These are phyloP conservation scores for Tinamus guttatus DNA, from an alignment of 2,113 vertebrate species.

Conservation along the genomic window DNA sequence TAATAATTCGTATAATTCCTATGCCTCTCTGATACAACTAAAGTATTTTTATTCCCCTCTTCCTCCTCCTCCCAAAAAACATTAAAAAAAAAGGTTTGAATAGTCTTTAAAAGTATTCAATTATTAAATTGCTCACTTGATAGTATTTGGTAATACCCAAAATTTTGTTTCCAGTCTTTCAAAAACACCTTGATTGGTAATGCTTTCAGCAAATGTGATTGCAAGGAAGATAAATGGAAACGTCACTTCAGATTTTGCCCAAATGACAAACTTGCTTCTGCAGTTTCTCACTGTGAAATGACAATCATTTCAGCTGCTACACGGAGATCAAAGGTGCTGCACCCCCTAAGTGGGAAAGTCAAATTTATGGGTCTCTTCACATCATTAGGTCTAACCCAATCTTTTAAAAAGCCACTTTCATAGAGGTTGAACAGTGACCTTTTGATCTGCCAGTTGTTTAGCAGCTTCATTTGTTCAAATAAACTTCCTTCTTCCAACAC, in stretches of 20 bases:
- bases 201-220: not conserved
- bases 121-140: not conserved
- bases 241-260: not conserved
- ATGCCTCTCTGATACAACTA: not conserved
- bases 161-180: not conserved
- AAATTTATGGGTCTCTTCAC: not conserved
- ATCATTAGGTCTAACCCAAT: not conserved
- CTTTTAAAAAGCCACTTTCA: not conserved
- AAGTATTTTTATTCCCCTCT: not conserved
- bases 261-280: not conserved
- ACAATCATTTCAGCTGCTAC: not conserved
- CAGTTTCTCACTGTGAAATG: not conserved
- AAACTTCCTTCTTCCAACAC: not conserved
- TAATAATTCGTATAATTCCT: too few relatives aligned
- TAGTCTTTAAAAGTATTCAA: not conserved
- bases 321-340: not conserved
- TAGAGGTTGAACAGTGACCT: not conserved
- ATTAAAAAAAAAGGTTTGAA: not conserved
- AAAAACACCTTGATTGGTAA: not conserved
- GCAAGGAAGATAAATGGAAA: not conserved
- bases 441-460: not conserved
- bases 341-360: not conserved
- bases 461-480: not conserved
- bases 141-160: not conserved
- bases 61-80: too few relatives aligned